Percentiles rank a stretch among this genome's conserved stretches.
Evolutionary conservation across 2,113 vertebrate genomes (phyloP).

Genomic region (Lepus americanus): DNA sequence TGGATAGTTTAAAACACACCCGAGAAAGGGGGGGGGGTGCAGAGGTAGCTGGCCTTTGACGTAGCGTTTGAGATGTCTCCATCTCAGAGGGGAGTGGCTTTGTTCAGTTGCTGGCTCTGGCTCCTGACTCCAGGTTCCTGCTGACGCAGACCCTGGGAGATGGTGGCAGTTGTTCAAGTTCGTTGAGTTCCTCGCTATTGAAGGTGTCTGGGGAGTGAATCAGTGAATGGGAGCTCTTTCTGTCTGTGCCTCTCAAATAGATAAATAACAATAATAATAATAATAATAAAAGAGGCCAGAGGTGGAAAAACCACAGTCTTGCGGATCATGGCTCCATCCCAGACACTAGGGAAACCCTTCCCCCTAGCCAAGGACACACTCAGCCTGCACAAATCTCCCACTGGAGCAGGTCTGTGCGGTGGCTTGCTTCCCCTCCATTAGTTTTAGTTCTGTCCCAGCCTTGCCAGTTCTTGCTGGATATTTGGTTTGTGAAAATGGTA

Average conservation of each 20-base stretch:
- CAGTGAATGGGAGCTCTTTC: too few species aligned
- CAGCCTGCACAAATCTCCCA: not conserved
- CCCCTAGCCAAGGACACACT: not conserved
- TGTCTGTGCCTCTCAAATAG: too few species aligned
- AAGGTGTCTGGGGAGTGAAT: too few species aligned
- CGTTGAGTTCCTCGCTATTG: too few species aligned
- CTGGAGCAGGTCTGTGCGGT: not conserved
- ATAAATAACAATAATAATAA: not conserved
- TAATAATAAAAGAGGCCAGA: slow-evolving; percentile 33
- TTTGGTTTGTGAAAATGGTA: slow-evolving; percentile 60
- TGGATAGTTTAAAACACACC: slow-evolving; percentile 41
- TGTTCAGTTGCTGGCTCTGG: too few species aligned
- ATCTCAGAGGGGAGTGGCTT: too few species aligned
- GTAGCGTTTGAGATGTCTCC: too few species aligned
- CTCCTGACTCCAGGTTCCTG: too few species aligned
- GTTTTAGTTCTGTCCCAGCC: slow-evolving; percentile 16
- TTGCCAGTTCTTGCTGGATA: slow-evolving; percentile 22
- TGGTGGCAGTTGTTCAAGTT: too few species aligned
- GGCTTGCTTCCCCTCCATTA: not conserved
- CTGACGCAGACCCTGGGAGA: too few species aligned
- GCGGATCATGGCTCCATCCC: slow-evolving; percentile 32
- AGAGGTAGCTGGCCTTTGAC: too few species aligned
- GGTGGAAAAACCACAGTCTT: not conserved
- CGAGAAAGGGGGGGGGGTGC: not conserved
- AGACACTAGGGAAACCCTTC: slow-evolving; percentile 60